Evolutionary conservation across 2,113 vertebrate genomes (phyloP), one percentile per base, ranked within the genome.

Genomic region (Eulacestoma nigropectus): DNA sequence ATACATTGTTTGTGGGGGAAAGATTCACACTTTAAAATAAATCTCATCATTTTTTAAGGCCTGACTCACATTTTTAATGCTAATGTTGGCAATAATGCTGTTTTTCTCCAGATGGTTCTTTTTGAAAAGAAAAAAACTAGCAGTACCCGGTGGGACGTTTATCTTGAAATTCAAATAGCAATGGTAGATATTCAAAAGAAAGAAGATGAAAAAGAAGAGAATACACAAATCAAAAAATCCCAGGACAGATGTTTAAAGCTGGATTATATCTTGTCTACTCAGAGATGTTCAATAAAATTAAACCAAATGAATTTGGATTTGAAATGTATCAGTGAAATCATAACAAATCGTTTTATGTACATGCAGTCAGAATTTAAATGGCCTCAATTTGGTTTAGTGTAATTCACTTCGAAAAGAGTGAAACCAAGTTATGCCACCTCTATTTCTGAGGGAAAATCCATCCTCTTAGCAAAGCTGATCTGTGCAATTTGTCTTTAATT

Each of bases 21-120:
- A 83, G 20, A 83, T 52, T 89, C 70, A 83, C 39, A 77, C 63
- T 86, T 93, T 90, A 37, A 89, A 69, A 87, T 79, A 82, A 84
- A 85, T 64, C 26, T 91, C 9, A 13, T 39, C 0, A 18, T 83
- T 94, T 96, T 87, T 93, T 44, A 82, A 90, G 37, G 55, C 27
- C 52, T 86, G 78, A 88, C 87, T 93, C 87, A 86, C 47, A 83
- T 47, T 90, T 96, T 94, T 92, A 94, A 85, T 96, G 85, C 64
- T 87, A 60, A 35, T 86, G 29, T 88, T 95, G 93, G 79, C 92
- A 95, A 88, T 95, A 94, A 62, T 86, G 83, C n/a, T 87, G 42
- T 19, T 88, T 95, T 74, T 94, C 93, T 95, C 90, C 93, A 96
- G 90, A 95, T 94, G 90, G 82, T 81, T 89, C 89, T 69, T 80